phyloP scores from a whole-genome alignment of 2,888 invertebrate genomes.

The Hedya salicella region DNA sequence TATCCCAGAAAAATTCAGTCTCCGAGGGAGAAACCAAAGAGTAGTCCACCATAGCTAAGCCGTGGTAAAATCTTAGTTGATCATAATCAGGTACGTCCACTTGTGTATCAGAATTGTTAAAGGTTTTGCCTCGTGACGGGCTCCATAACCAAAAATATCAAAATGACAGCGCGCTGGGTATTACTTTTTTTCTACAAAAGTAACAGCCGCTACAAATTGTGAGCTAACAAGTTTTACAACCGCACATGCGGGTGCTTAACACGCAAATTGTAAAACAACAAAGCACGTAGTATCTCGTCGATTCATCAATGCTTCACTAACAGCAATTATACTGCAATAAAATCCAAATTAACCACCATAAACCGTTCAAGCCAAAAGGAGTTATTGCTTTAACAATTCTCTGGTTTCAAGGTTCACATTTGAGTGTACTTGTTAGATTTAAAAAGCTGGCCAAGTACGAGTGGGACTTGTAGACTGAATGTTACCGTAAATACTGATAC shows the following conservation, averaged over 20 bases:
- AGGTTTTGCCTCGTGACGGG: no score
- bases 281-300: slow-evolving; percentile 50
- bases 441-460: slow-evolving; percentile 47
- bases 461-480: no score
- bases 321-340: slow-evolving; percentile 73
- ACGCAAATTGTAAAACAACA: slow-evolving; percentile 66
- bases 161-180: neutral
- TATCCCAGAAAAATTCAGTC: no score
- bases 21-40: no score
- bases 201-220: slow-evolving; percentile 8
- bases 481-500: no score
- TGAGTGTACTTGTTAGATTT: slow-evolving; percentile 54
- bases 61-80: no score
- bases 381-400: slow-evolving; percentile 48
- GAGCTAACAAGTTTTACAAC: slow-evolving; percentile 27
- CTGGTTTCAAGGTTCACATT: slow-evolving; percentile 52
- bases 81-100: no score
- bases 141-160: no score
- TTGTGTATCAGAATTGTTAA: no score
- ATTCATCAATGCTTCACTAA: slow-evolving; percentile 62
- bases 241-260: slow-evolving; percentile 59
- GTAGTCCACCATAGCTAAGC: no score
- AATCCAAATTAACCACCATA: slow-evolving; percentile 64
- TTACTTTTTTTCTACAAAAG: neutral
- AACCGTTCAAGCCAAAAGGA: slow-evolving; percentile 37